Base-by-base conservation (phyloP, 2,113 vertebrate genomes). In the Tenrec ecaudatus region DNA sequence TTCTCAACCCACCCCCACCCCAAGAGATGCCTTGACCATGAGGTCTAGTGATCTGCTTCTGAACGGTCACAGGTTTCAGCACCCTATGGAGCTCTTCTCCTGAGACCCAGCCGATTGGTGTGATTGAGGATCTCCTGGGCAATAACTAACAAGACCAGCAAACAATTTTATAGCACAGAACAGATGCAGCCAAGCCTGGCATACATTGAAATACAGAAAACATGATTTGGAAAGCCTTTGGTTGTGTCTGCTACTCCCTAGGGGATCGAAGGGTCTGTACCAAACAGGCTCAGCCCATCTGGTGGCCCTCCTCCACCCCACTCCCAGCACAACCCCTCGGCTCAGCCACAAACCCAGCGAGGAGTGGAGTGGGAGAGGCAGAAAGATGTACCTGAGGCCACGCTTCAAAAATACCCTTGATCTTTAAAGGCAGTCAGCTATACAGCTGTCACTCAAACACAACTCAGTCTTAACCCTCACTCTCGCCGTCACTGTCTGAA, bases 381-480 rank as follows among this genome's bases (percentile, higher is more conserved):
- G 27, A 77, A 33, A 10, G 47, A 53, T 53, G 12, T 10, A 53
- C 47, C 47, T 53, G 47, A 53, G 47, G 47, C 47, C 29, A 5
- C 10, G 16, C 14, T 62, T 10, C 22, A 53, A 2, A 31, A 29
- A n/a, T 19, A 23, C 16, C 68, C 14, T 25, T n/a, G 40, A 57
- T 14, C 29, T 58, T 43, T 6, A 16, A 71, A 6, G 17, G 7
- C 47, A 31, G n/a, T 25, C 6, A 15, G 38, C 23, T 23, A 33
- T 22, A 0, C 9, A 33, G 20, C 47, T n/a, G 11, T 3, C 22
- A 16, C 22, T 22, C n/a, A 62, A 4, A 33, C 20, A 2, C 33
- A 58, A 2, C 4, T 3, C 69, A 12, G 76, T 19, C 9, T 20
- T 0, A 29, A 0, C 2, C 23, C 17, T 81, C 16, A 0, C 1